A percentile compares a stretch with the other conserved stretches of the same genome.
phyloP scores from a whole-genome alignment of 92 coral and sea anemone species.

The Epizoanthus illoricatus region DNA sequence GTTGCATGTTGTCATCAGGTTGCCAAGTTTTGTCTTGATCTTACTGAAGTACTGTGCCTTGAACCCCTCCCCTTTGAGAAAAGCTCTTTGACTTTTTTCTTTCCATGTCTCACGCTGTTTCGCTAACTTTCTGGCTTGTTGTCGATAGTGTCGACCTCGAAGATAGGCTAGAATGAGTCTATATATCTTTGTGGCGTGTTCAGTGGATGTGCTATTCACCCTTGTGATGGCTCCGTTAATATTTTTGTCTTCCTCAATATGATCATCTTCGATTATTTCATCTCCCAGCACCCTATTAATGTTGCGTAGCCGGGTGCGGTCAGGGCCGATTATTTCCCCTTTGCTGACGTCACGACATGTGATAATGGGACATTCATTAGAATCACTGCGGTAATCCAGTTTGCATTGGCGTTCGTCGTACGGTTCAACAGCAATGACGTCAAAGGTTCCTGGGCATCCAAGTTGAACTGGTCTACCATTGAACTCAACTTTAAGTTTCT shows the following conservation, averaged over 20 bases:
- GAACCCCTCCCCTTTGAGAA: neutral
- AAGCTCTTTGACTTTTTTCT: conserved; percentile 15
- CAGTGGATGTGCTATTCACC: neutral
- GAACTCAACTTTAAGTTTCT: neutral
- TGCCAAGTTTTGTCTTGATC: conserved; percentile 43
- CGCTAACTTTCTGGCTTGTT: conserved; percentile 43
- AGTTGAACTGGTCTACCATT: neutral
- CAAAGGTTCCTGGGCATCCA: conserved; percentile 3
- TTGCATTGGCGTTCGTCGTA: conserved; percentile 23
- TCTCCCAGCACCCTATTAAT: conserved; percentile 42
- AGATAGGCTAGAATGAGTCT: conserved; percentile 26
- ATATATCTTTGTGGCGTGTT: neutral
- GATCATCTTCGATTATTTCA: neutral
- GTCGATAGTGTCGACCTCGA: conserved; percentile 43
- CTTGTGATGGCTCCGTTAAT: neutral
- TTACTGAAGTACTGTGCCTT: conserved; percentile 25
- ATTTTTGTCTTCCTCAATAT: conserved; percentile 1
- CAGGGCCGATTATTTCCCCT: conserved; percentile 36
- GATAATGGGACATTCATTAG: neutral
- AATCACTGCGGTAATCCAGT: neutral
- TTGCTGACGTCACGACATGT: neutral
- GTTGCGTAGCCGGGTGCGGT: conserved; percentile 38
- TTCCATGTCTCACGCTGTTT: conserved; percentile 45
- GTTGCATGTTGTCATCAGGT: conserved; percentile 43
- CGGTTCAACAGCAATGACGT: conserved; percentile 13